A percentile compares a stretch with the other conserved stretches of the same genome.
These are phyloP conservation scores for Procavia capensis DNA, from an alignment of 2,113 vertebrate species.

Conservation along the genomic window DNA sequence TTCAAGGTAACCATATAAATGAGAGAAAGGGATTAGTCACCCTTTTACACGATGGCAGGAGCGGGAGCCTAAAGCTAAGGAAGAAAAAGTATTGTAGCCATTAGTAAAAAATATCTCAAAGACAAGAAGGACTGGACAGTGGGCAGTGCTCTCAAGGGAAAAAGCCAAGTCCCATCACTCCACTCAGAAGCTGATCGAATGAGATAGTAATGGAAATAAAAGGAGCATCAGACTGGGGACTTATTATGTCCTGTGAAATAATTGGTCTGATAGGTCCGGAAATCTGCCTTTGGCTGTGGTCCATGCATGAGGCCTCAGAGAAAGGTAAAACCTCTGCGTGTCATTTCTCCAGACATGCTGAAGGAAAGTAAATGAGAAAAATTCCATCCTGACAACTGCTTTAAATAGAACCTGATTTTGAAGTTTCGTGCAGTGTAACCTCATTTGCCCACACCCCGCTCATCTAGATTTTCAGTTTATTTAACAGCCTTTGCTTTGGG, in stretches of 20 bases:
- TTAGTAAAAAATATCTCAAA: constrained; percentile 52
- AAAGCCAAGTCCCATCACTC: constrained; percentile 34
- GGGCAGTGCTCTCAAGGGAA: constrained; percentile 24
- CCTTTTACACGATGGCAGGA: neutral
- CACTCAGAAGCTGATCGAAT: constrained; percentile 29
- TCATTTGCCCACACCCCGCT: neutral
- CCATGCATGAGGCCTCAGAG: constrained; percentile 12
- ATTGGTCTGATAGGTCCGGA: constrained; percentile 64
- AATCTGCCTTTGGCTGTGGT: constrained; percentile 51
- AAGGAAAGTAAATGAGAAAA: constrained; percentile 8
- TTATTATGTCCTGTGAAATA: constrained; percentile 61
- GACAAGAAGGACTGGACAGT: neutral
- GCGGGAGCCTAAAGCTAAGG: constrained; percentile 35
- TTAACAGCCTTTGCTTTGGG: neutral
- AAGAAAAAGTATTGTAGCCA: neutral
- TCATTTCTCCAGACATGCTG: neutral
- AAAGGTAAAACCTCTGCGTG: neutral
- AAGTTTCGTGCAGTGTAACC: neutral
- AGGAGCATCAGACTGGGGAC: constrained; percentile 46
- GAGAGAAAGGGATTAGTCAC: constrained; percentile 40
- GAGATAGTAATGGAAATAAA: constrained; percentile 71
- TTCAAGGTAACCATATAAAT: constrained; percentile 57
- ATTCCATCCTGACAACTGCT: neutral
- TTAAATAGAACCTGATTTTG: constrained; percentile 5
- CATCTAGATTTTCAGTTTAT: neutral